phyloP scores from a whole-genome alignment of 2,888 invertebrate species.

The Camptogramma bilineatum region DNA sequence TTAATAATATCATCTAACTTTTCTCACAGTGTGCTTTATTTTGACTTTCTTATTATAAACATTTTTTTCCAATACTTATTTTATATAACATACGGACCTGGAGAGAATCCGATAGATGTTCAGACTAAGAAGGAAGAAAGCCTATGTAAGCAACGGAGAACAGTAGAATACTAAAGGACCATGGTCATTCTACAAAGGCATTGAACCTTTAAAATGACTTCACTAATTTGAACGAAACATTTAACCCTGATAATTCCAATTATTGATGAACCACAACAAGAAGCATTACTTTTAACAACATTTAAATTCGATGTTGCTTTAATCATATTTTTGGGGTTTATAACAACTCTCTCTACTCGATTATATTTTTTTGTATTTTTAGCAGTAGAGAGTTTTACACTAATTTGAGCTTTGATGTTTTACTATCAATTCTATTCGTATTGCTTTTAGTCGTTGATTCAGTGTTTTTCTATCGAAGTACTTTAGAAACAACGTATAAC shows the following conservation, averaged over 20 bases:
- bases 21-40: conserved; percentile 85
- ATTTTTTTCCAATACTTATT: conserved; percentile 73
- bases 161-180: conserved; percentile 45
- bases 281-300: conserved; percentile 75
- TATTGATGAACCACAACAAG: conserved; percentile 75
- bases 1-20: conserved; percentile 78
- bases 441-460: conserved; percentile 76
- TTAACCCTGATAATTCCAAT: conserved; percentile 84
- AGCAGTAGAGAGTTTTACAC: conserved; percentile 61
- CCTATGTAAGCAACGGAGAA: conserved; percentile 70
- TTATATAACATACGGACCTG: conserved; percentile 54
- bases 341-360: conserved; percentile 54
- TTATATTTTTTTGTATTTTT: conserved; percentile 44
- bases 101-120: conserved; percentile 39
- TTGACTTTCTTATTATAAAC: conserved; percentile 82
- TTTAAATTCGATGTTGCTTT: conserved; percentile 82
- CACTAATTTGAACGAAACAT: conserved; percentile 73
- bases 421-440: conserved; percentile 61
- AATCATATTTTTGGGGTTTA: conserved; percentile 68
- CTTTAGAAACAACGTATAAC: conserved; percentile 12
- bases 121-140: conserved; percentile 70
- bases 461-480: conserved; percentile 43
- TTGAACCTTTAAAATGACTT: conserved; percentile 40
- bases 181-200: conserved; percentile 54
- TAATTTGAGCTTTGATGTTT: conserved; percentile 76